Evolutionary conservation across 1,140 invertebrate species (phyloP), one percentile per base, ranked within the genome.

Genomic region (Oryzaephilus surinamensis): DNA sequence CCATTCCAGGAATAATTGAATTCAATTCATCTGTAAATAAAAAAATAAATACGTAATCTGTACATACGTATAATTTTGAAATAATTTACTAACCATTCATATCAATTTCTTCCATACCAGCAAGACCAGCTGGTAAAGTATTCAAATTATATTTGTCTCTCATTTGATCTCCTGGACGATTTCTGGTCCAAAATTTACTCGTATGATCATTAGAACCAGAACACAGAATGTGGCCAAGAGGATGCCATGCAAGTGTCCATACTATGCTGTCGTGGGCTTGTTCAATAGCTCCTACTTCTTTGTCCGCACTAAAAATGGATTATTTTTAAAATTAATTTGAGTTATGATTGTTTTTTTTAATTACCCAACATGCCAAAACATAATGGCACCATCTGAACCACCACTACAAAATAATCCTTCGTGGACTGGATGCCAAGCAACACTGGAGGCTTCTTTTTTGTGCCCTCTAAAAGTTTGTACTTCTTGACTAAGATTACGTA

Each of bases 221-320:
- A 55, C 92, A 96, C 2, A 99, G 66, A 50, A 99, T 97, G 61
- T 99, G 97, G 4, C 97, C 97, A 4, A 99, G 63, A 1, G 97
- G 97, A 74, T 99, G 97, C 96, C 97, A 99, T 13, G 92, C 89
- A 45, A 99, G 67, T 10, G 91, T 90, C 96, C 96, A 99, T 1
- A 99, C 92, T 58, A 97, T 97, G 53, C 91, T 96, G 63, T 99
- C 96, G 64, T 99, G 96, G 15, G 95, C 96, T 57, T 93, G 84
- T 66, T 99, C 95, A 55, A 99, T 96, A 15, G 85, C 81, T 3
- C 95, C 96, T 17, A 99, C 86, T 74, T 99, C 96, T 66, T 97
- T 96, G 55, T 97, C 93, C 45, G 88, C 89, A 3, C 91, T 92
- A 40, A 28, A 52, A 50, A 36, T 30, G 12, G 3, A n/a, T 10